Conservation (phyloP, 2,797 vertebrate genomes). For the Crax fasciolata region DNA sequence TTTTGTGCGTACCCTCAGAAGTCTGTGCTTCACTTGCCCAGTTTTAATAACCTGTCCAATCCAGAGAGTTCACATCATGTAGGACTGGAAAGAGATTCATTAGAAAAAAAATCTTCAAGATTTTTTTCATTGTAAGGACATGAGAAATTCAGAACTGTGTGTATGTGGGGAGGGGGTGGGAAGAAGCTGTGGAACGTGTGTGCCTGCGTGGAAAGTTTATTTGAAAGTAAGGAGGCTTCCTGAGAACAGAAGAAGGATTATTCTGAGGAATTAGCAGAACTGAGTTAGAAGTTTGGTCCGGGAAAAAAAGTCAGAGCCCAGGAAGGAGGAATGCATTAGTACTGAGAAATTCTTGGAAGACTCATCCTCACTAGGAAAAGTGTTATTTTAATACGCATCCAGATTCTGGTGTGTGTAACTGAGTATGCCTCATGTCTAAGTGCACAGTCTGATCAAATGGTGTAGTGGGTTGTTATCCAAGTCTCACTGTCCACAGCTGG, state of each 20-base stretch:
- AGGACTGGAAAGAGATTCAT: background rate
- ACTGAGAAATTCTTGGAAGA: background rate
- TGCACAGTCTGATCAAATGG: background rate
- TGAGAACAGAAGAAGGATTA: background rate
- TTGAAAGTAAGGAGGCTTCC: background rate
- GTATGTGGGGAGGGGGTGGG: too few species aligned
- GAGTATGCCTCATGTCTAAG: background rate
- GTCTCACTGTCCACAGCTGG: accelerated
- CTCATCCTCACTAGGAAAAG: background rate
- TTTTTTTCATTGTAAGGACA: background rate
- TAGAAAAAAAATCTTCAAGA: too few species aligned
- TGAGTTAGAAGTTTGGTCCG: background rate
- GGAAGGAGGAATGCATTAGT: background rate
- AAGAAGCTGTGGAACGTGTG: accelerated
- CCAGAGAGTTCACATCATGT: background rate
- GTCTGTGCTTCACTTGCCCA: background rate
- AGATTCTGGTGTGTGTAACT: background rate
- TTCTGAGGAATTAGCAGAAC: background rate
- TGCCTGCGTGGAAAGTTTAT: background rate
- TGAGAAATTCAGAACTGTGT: background rate
- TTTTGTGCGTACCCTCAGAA: background rate
- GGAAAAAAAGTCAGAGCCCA: background rate
- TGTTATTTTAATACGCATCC: background rate
- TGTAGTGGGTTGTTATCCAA: background rate
- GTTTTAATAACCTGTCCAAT: background rate